Percentiles rank a stretch among this genome's conserved stretches.
Conservation (phyloP, 2,888 invertebrate genomes). For the Himalopsyche tibetana region DNA sequence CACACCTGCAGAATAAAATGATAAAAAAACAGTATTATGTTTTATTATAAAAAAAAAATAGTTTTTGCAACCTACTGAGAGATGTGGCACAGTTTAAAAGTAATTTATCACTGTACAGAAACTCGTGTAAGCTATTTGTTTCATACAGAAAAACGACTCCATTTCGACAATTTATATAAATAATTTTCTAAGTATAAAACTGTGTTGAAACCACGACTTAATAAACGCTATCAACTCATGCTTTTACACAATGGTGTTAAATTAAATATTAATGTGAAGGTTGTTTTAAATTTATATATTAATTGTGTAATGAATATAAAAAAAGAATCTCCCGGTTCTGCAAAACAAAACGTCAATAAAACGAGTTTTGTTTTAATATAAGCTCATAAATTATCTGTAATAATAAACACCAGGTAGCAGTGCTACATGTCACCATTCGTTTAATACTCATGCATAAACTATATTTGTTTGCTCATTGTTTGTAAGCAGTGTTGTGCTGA, state of each 20-base stretch:
- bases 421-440: too few species aligned
- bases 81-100: slow-evolving; percentile 15
- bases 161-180: background rate
- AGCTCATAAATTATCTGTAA: too few species aligned
- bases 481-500: too few species aligned
- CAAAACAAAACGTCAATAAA: too few species aligned
- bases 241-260: background rate
- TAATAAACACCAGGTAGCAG: too few species aligned
- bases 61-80: background rate
- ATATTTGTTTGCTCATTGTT: too few species aligned
- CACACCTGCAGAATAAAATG: background rate
- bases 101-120: slow-evolving; percentile 9
- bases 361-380: too few species aligned
- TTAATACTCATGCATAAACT: too few species aligned
- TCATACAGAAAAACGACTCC: background rate
- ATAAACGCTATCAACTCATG: background rate
- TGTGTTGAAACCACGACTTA: background rate
- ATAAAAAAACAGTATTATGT: background rate
- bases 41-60: background rate
- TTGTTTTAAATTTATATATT: too few species aligned
- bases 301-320: too few species aligned
- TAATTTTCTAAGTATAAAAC: background rate
- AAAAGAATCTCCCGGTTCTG: too few species aligned
- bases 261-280: background rate
- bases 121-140: background rate